Percentiles rank a stretch among this genome's conserved stretches.
Conservation (phyloP, 2,797 vertebrate genomes). For the Anolis apletophallus region DNA sequence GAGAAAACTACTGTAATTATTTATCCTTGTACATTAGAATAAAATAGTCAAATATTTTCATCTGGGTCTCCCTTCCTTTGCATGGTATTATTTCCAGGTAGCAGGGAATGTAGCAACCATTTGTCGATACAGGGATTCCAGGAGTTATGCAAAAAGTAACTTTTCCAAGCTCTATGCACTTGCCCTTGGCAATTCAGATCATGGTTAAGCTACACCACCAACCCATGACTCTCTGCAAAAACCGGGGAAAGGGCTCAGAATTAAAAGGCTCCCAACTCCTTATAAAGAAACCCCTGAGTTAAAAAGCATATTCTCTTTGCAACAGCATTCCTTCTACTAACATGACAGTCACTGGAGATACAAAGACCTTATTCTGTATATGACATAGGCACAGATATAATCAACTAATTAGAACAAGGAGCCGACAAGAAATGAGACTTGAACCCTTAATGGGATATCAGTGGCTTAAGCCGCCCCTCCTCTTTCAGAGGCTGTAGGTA, state of each 20-base stretch:
- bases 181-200: no score
- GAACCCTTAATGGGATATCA: conserved; percentile 60
- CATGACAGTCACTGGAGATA: background rate
- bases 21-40: no score
- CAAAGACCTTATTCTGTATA: background rate
- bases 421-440: conserved; percentile 39
- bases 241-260: background rate
- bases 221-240: background rate
- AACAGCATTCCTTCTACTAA: background rate
- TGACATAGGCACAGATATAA: conserved; percentile 54
- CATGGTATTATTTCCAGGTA: no score
- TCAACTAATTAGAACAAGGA: conserved; percentile 56
- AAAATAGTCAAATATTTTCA: no score
- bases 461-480: conserved; percentile 48
- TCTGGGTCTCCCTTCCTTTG: no score
- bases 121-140: no score
- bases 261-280: background rate
- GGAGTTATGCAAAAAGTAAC: no score
- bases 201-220: background rate
- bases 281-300: background rate
- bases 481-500: conserved; percentile 58
- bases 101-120: no score
- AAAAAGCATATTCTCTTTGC: background rate
- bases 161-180: no score
- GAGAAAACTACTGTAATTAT: no score